Evolutionary conservation across 2,888 invertebrate species (phyloP).

Genomic region (Heliconius aoede): DNA sequence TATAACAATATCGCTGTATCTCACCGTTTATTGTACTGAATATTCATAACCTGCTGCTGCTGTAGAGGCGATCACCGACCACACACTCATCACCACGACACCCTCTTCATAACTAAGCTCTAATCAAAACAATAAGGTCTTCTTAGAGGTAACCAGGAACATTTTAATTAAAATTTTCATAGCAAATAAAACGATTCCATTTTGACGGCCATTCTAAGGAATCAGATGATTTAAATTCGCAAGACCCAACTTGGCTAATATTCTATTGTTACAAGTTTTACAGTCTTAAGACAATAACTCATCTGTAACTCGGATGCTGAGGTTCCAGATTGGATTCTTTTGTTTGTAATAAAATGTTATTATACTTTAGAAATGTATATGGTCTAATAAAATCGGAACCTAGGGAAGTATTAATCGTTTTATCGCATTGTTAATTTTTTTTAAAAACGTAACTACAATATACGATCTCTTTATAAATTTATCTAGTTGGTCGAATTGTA

Average conservation of each 20-base stretch:
- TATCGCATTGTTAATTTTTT: background rate
- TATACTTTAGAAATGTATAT: conserved; percentile 18
- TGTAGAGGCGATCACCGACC: no score
- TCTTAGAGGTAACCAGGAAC: conserved; percentile 1
- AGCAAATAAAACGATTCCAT: conserved; percentile 14
- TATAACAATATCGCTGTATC: background rate
- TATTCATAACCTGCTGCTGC: no score
- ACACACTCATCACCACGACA: background rate
- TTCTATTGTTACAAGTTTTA: conserved; percentile 30
- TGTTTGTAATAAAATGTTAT: conserved; percentile 16
- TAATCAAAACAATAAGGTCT: background rate
- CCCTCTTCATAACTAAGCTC: background rate
- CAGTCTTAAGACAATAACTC: conserved; percentile 27
- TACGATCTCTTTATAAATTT: conserved; percentile 18
- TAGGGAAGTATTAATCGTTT: background rate
- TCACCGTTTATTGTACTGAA: background rate
- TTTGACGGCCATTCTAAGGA: conserved; percentile 16
- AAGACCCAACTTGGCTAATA: conserved; percentile 27
- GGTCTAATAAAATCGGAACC: conserved; percentile 1
- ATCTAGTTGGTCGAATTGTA: conserved; percentile 16
- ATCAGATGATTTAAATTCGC: conserved; percentile 33
- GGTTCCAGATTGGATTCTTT: conserved; percentile 5
- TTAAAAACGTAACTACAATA: background rate
- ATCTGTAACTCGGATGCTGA: background rate
- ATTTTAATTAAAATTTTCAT: conserved; percentile 14